Base-by-base conservation (phyloP, 2,797 vertebrate genomes). In the Enteromius anoplus region DNA sequence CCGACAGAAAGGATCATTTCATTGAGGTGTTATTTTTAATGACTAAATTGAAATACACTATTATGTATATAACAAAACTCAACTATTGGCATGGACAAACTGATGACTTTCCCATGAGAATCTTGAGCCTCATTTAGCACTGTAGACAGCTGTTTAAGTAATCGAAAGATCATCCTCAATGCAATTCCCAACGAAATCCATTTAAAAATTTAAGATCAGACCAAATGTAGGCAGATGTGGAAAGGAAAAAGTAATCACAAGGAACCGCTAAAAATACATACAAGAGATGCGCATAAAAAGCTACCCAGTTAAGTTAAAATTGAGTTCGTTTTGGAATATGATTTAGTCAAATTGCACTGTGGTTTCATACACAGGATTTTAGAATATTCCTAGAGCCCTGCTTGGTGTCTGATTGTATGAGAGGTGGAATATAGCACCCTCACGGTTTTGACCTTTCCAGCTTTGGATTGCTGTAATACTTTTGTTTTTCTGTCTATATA, bases 401-500 rank as follows among this genome's bases (percentile, higher is more conserved):
- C 60, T 45, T 23, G 47, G 77, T 62, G 82, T 87, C 55, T 86
- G 80, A 87, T 88, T 75, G 76, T 70, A 34, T 60, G 47, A 83
- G 68, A 65, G 42, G 62, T 73, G 80, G 69, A 80, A 76, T 80
- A 49, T 80, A 75, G 73, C 80, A 77, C 87, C 86, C 82, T 86
- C 64, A 69, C 85, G 84, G 53, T 82, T 87, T 69, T 87, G 82
- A 86, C 84, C 84, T 88, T 88, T 88, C 78, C 65, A 86, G 49
- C 26, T 55, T 85, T 82, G 82, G 84, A 85, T 87, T 84, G 80
- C 86, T 75, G 75, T 77, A 71, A 85, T 75, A 84, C 75, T 53
- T 76, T 75, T 37, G 55, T 71, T 19, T 72, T 42, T 49, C 19
- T 34, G 14, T 49, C 21, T 75, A 55, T 15, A 60, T 58, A 75